These are phyloP conservation scores for Phrynosoma platyrhinos DNA, from an alignment of 2,113 vertebrate species.

Conservation along the genomic window DNA sequence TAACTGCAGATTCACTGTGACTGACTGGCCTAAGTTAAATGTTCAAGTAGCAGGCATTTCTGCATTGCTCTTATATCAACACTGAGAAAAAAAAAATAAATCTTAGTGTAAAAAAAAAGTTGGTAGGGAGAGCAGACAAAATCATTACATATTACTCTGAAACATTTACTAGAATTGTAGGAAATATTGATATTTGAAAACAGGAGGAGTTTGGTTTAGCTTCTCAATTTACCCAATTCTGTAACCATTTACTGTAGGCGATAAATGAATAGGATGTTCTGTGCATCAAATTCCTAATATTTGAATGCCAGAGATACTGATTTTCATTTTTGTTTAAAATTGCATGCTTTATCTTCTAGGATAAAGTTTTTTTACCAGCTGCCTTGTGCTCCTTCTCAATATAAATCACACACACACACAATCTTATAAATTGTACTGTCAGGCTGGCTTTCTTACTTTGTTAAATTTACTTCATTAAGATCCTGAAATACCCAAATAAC, in stretches of 20 bases:
- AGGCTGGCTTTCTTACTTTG: background rate
- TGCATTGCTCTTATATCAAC: conserved; percentile 62
- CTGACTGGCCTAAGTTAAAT: conserved; percentile 59
- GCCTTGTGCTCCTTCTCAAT: background rate
- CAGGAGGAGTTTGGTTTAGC: conserved; percentile 22
- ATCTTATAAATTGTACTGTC: background rate
- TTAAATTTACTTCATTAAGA: conserved; percentile 5
- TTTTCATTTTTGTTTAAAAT: background rate
- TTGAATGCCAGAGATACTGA: background rate
- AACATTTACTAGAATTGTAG: conserved; percentile 32
- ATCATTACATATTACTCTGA: conserved; percentile 37
- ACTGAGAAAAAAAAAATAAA: conserved; percentile 59
- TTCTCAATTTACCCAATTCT: conserved; percentile 18
- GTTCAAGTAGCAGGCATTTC: conserved; percentile 56
- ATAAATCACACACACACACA: too few relatives aligned
- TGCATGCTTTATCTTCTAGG: background rate
- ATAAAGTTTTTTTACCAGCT: background rate
- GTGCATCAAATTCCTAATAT: background rate
- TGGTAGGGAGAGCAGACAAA: conserved; percentile 12
- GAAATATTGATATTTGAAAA: conserved; percentile 38
- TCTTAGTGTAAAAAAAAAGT: conserved; percentile 58
- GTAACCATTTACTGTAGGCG: conserved; percentile 21
- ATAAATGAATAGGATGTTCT: background rate
- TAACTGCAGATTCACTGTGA: conserved; percentile 67
- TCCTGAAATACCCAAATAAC: too few relatives aligned